A percentile compares a stretch with the other conserved stretches of the same genome.
Conservation (phyloP, 2,888 invertebrate genomes). For the Alviniconcha strummeri region DNA sequence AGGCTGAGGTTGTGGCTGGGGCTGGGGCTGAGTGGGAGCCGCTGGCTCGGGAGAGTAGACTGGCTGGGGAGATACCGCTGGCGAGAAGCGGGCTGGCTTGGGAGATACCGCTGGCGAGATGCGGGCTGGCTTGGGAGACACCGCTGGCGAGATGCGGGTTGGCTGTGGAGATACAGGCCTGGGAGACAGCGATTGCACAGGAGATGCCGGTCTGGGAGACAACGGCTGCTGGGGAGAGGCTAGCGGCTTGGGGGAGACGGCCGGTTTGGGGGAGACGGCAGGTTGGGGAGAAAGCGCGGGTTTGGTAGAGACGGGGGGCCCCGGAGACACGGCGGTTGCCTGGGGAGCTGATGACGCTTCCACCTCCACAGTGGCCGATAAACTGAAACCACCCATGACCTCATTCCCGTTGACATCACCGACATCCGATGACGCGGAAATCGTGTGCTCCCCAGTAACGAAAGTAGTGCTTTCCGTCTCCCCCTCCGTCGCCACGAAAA, state of each 20-base stretch:
- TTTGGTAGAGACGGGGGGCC: background rate
- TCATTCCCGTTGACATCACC: slow-evolving; percentile 29
- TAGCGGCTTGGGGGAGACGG: background rate
- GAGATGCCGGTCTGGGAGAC: background rate
- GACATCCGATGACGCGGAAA: slow-evolving; percentile 21
- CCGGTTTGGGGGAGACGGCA: background rate
- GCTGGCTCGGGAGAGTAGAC: too few species aligned
- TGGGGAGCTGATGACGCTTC: background rate
- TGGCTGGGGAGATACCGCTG: too few species aligned
- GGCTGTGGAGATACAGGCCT: background rate
- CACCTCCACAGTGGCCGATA: background rate
- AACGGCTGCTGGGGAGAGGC: background rate
- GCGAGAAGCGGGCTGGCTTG: background rate
- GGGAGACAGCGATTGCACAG: background rate
- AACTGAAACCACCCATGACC: background rate
- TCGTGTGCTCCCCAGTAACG: slow-evolving; percentile 42
- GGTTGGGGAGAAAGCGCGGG: background rate
- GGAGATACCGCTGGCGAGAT: too few species aligned
- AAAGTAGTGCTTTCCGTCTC: slow-evolving; percentile 42
- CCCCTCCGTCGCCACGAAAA: slow-evolving; percentile 37
- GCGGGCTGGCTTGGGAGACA: background rate
- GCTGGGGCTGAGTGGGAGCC: background rate
- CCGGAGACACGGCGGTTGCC: slow-evolving; percentile 11
- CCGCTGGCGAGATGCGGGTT: background rate
- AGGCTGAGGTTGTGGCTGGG: background rate